These are phyloP conservation scores for Diphyllodes magnificus DNA, from an alignment of 2,113 vertebrate species.

Conservation along the genomic window DNA sequence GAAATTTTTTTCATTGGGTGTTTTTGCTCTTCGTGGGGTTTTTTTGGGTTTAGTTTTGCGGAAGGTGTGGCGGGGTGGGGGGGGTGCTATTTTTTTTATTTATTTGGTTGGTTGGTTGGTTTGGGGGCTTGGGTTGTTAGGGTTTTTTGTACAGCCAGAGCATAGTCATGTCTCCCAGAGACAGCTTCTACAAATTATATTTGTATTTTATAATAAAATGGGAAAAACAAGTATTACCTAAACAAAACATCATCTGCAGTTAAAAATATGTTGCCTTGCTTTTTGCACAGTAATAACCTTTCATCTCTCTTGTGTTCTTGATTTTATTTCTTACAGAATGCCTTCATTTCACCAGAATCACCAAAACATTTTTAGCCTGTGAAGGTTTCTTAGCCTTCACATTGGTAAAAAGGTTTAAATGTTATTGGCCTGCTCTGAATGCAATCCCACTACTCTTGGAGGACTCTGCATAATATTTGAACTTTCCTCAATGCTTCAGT, in stretches of 20 bases:
- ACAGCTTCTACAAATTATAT: background rate
- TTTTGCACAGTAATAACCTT: background rate
- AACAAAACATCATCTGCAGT: background rate
- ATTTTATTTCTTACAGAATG: background rate
- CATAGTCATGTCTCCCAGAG: background rate
- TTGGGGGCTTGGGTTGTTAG: background rate
- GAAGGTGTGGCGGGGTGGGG: accelerated
- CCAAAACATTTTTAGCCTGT: background rate
- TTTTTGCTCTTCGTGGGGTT: accelerated
- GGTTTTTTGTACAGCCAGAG: background rate
- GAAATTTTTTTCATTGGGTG: background rate
- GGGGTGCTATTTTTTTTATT: background rate
- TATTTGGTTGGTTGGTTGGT: background rate
- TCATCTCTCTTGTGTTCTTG: background rate
- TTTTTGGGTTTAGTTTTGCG: background rate
- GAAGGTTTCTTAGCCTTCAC: background rate
- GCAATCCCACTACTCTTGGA: background rate
- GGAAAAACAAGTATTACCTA: background rate
- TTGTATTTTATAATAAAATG: background rate
- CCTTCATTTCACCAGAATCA: background rate
- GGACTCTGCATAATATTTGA: background rate
- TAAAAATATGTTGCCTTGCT: background rate
- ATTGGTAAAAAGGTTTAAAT: background rate
- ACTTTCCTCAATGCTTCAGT: background rate
- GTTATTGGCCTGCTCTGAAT: background rate